phyloP scores from a whole-genome alignment of 2,113 vertebrate species.

The Oryzias curvinotus region DNA sequence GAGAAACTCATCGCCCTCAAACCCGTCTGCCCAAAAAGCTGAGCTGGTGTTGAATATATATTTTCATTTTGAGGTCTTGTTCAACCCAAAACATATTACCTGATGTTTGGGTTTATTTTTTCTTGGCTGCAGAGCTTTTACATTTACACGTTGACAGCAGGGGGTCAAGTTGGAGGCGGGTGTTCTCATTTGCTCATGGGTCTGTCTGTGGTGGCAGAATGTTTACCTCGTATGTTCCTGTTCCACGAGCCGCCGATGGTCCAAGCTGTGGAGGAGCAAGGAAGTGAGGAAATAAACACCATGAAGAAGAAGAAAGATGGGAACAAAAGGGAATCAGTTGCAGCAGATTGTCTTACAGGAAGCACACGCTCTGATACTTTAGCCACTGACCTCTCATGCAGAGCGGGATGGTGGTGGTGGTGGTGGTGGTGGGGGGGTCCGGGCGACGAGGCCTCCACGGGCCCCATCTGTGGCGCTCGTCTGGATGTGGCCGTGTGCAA shows the following conservation, averaged over 20 bases:
- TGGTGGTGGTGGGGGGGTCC: conserved; percentile 33
- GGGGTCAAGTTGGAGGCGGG: conserved; percentile 46
- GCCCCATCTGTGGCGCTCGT: conserved; percentile 71
- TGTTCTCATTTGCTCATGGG: conserved; percentile 48
- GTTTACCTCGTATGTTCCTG: conserved; percentile 66
- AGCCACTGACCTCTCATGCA: conserved; percentile 62
- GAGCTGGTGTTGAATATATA: conserved; percentile 65
- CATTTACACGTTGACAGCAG: conserved; percentile 52
- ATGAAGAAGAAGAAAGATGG: conserved; percentile 30
- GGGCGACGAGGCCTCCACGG: conserved; percentile 32
- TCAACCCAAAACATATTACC: conserved; percentile 42
- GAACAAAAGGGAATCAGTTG: conserved; percentile 43
- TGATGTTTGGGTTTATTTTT: conserved; percentile 65
- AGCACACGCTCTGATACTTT: conserved; percentile 57
- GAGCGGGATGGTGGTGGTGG: conserved; percentile 18
- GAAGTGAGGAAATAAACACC: not conserved
- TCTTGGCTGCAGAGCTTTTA: conserved; percentile 50
- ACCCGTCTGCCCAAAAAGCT: conserved; percentile 44
- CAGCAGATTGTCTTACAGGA: conserved; percentile 63
- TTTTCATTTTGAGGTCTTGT: conserved; percentile 60
- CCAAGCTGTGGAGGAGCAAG: conserved; percentile 2
- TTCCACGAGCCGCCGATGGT: conserved; percentile 4
- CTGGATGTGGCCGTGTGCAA: conserved; percentile 62
- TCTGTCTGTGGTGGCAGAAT: conserved; percentile 38
- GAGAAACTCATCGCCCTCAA: conserved; percentile 30